phyloP scores from a whole-genome alignment of 2,888 invertebrate species.

The Standfussiana lucernea region DNA sequence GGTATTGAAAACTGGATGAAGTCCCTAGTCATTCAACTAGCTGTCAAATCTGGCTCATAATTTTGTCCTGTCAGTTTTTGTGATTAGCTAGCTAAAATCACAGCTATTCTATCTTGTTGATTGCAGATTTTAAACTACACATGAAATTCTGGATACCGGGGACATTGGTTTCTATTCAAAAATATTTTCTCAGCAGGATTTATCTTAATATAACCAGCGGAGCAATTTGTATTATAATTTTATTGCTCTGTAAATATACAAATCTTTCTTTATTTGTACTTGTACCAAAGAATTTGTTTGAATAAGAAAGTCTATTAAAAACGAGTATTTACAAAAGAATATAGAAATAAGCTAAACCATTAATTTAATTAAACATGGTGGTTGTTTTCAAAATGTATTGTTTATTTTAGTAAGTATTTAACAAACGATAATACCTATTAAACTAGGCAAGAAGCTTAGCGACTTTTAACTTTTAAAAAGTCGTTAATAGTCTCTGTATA shows the following conservation, averaged over 20 bases:
- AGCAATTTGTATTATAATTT: slow-evolving; percentile 6
- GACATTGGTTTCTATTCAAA: background rate
- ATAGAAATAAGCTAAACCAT: slow-evolving; percentile 8
- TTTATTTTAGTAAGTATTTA: slow-evolving; percentile 6
- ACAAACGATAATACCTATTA: background rate
- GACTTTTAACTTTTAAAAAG: slow-evolving; percentile 13
- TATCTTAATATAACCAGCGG: background rate
- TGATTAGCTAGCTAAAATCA: background rate
- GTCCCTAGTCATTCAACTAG: too few relatives aligned
- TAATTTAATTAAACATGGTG: background rate
- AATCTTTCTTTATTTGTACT: slow-evolving; percentile 15
- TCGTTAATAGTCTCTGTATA: background rate
- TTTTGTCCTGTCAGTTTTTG: background rate
- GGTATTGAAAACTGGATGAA: background rate
- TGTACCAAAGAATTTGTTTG: slow-evolving; percentile 16
- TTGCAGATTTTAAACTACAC: background rate
- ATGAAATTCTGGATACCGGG: background rate
- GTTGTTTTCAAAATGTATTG: background rate
- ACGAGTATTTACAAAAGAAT: background rate
- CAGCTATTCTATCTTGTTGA: background rate
- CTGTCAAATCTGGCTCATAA: slow-evolving; percentile 2
- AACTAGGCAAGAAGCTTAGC: background rate
- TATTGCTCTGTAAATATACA: slow-evolving; percentile 5
- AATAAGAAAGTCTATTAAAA: background rate
- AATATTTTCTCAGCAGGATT: background rate